Percentiles rank a stretch among this genome's conserved stretches.
phyloP scores from a whole-genome alignment of 2,113 vertebrate species.

The Thalassarche chlororhynchos region DNA sequence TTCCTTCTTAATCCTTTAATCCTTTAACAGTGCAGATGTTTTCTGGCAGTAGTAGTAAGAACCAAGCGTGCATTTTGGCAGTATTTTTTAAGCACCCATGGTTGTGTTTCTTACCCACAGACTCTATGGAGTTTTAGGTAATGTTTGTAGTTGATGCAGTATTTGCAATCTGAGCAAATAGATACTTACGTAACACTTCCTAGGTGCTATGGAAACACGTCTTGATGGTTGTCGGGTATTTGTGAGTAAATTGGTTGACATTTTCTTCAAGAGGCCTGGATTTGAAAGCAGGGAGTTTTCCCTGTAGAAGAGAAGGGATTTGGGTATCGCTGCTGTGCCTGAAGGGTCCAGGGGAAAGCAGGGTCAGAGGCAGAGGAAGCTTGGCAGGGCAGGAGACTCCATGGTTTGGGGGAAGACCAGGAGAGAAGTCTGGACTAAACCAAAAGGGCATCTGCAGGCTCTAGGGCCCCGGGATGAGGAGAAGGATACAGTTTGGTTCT shows the following conservation, averaged over 20 bases:
- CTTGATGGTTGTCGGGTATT: not conserved
- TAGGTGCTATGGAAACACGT: not conserved
- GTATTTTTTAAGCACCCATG: not conserved
- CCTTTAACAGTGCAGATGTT: not conserved
- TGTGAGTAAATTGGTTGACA: not conserved
- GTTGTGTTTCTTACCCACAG: not conserved
- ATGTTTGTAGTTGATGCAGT: not conserved
- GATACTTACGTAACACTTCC: not conserved
- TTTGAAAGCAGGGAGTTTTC: not conserved
- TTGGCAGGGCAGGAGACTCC: not conserved
- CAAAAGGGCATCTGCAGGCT: not conserved
- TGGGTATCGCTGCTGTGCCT: not conserved
- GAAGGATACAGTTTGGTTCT: not conserved
- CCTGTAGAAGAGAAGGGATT: not conserved
- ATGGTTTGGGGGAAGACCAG: not conserved
- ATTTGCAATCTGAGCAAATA: not conserved
- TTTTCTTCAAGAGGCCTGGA: not conserved
- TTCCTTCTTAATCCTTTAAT: not conserved
- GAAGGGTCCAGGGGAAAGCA: not conserved
- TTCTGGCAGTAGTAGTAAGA: not conserved
- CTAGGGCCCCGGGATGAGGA: too few species aligned
- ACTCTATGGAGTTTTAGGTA: not conserved
- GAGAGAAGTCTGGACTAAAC: not conserved
- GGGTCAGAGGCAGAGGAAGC: not conserved
- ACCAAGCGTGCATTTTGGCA: not conserved